Evolutionary conservation across 2,888 invertebrate genomes (phyloP).

Genomic region (Liodrosophila aerea): DNA sequence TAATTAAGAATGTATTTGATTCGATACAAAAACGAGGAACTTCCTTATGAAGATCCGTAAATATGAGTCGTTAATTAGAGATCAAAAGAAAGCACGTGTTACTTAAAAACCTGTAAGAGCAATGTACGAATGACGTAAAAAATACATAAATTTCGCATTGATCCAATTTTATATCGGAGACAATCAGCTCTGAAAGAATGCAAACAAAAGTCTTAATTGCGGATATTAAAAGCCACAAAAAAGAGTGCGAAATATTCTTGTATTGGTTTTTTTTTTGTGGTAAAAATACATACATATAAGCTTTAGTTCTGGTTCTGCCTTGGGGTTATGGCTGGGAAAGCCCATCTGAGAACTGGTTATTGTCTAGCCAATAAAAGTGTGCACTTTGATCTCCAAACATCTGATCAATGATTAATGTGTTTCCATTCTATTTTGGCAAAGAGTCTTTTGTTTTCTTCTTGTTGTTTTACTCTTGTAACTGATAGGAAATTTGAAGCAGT

Average conservation of each 20-base stretch:
- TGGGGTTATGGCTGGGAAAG: background rate
- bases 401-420: constrained; percentile 5
- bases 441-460: constrained; percentile 2
- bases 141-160: constrained; percentile 10
- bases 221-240: constrained; percentile 16
- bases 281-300: no score
- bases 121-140: background rate
- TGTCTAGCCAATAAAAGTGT: background rate
- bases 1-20: background rate
- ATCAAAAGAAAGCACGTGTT: no score
- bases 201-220: constrained; percentile 14
- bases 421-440: constrained; percentile 4
- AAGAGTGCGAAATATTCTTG: background rate
- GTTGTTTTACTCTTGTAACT: constrained; percentile 14
- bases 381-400: background rate
- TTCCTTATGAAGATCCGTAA: constrained; percentile 5
- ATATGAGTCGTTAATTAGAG: background rate
- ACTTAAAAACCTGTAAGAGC: background rate
- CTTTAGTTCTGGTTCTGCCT: background rate
- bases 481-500: constrained; percentile 11
- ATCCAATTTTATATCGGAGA: constrained; percentile 8
- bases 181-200: constrained; percentile 5
- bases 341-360: constrained; percentile 8
- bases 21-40: no score
- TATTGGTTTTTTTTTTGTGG: no score